Percentiles rank a stretch among this genome's conserved stretches.
phyloP scores from a whole-genome alignment of 2,888 invertebrate genomes.

The Hoplodrina blanda region DNA sequence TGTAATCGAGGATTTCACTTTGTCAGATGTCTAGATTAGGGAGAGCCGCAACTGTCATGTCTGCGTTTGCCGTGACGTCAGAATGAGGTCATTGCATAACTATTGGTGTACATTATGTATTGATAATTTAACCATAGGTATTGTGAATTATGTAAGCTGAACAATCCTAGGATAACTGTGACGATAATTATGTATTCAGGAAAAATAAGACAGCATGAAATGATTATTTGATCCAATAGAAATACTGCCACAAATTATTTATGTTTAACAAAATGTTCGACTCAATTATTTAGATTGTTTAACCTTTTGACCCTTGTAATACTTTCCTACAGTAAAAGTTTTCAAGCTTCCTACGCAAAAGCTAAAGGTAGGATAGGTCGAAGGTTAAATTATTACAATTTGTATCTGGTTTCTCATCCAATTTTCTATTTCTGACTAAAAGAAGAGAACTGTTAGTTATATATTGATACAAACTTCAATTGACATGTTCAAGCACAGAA shows the following conservation, averaged over 20 bases:
- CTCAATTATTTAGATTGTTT: slow-evolving; percentile 23
- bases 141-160: background rate
- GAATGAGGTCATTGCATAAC: slow-evolving; percentile 40
- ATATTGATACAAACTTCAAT: background rate
- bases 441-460: background rate
- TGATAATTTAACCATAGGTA: slow-evolving; percentile 19
- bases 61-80: slow-evolving; percentile 37
- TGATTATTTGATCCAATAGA: background rate
- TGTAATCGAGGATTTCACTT: slow-evolving; percentile 52
- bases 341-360: slow-evolving; percentile 13
- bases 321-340: background rate
- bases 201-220: background rate
- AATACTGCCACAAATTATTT: background rate
- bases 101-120: slow-evolving; percentile 18
- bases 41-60: slow-evolving; percentile 59
- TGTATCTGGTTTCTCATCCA: background rate
- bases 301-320: slow-evolving; percentile 18
- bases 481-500: background rate
- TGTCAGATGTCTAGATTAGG: slow-evolving; percentile 60
- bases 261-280: slow-evolving; percentile 2
- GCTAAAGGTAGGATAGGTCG: slow-evolving; percentile 2
- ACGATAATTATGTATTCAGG: background rate
- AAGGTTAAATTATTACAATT: slow-evolving; percentile 19
- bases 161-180: background rate
- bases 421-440: background rate